Evolutionary conservation across 2,797 vertebrate species (phyloP), one percentile per base, ranked within the genome.

Genomic region (Hemibagrus guttatus): DNA sequence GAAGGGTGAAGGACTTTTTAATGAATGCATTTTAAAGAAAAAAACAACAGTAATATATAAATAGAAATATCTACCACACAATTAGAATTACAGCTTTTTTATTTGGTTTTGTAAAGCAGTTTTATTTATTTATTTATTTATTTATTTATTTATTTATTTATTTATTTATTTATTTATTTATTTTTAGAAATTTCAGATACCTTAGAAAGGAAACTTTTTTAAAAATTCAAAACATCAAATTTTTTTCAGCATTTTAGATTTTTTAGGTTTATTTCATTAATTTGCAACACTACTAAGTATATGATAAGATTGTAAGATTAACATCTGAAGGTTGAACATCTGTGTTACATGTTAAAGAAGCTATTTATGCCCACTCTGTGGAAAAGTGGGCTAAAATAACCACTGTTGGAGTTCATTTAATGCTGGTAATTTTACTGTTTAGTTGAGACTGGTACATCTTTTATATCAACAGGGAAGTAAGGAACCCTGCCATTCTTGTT

Each of bases 381-480:
- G 56, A 85, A 85, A 84, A 72, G 66, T 63, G 35, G 78, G 78
- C 78, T 80, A 80, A 61, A 80, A 80, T 42, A 54, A 23, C 58
- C 80, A 39, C 69, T 46, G 42, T 21, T 31, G 56, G 78, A 86
- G 72, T 83, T 87, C 28, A 83, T 83, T 83, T 58, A 68, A 66
- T 12, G 35, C 46, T 75, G 49, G 72, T 66, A 74, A 66, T 76
- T 42, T 56, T 54, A 58, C 56, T 82, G 79, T 74, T 42, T 64
- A n/a, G 58, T 49, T 46, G 61, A 83, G 81, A 68, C 85, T 59
- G 58, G 58, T 74, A 52, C 76, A 88, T 81, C 59, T 11, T 85
- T 85, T 76, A 82, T 88, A 83, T 78, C 54, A 28, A 85, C 28
- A 17, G 81, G 81, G 63, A 69, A 78, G 79, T 9, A 8, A 68